Conservation (phyloP, 2,797 vertebrate genomes). For the Eleutherodactylus coqui region DNA sequence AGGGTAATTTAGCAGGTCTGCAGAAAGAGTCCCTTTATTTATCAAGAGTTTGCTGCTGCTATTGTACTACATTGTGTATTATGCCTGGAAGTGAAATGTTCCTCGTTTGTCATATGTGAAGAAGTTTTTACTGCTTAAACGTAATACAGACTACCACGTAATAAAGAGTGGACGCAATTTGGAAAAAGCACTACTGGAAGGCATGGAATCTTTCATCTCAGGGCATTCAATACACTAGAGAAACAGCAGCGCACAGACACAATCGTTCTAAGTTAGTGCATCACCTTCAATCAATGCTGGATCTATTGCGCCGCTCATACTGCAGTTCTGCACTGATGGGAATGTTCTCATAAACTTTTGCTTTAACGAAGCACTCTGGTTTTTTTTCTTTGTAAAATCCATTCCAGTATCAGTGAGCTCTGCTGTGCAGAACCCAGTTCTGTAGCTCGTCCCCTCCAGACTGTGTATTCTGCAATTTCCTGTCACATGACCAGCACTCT, state of each 20-base stretch:
- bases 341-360: background rate
- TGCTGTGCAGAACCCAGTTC: too few species aligned
- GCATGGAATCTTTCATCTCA: background rate
- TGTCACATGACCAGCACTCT: too few species aligned
- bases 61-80: background rate
- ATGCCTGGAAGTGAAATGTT: background rate
- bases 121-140: background rate
- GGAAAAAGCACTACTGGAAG: background rate
- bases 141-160: background rate
- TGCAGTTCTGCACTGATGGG: background rate
- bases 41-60: constrained; percentile 8
- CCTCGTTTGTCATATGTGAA: background rate
- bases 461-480: too few species aligned
- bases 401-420: too few species aligned
- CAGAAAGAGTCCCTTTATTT: constrained; percentile 19
- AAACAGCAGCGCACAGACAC: background rate
- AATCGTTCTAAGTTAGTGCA: background rate
- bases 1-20: constrained; percentile 45
- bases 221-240: background rate
- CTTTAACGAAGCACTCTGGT: background rate
- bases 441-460: too few species aligned
- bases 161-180: background rate
- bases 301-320: background rate
- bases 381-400: too few species aligned
- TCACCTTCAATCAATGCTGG: background rate